Conservation (phyloP, 2,888 invertebrate genomes). For the Trissolcus japonicus region DNA sequence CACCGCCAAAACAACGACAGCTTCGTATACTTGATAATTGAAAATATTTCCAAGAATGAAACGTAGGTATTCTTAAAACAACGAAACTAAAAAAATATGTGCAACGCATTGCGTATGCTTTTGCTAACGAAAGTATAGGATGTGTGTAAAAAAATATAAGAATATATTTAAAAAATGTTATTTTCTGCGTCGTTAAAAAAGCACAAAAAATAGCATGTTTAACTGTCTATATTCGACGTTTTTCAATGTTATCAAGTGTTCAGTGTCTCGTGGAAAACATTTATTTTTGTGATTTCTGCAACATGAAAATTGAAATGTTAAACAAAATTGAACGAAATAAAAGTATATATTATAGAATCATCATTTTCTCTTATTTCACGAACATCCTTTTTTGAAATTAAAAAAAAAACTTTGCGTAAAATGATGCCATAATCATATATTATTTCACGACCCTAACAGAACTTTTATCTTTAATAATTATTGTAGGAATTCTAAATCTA, state of each 20-base stretch:
- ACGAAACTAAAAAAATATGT: conserved; percentile 23
- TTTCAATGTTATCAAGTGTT: conserved; percentile 29
- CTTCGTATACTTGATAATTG: too few relatives aligned
- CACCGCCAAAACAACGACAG: too few relatives aligned
- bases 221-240: conserved; percentile 25
- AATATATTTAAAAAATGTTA: conserved; percentile 9
- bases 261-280: conserved; percentile 21
- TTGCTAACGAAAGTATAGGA: conserved; percentile 40
- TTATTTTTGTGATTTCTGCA: conserved; percentile 36
- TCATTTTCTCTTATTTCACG: neutral
- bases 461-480: too few relatives aligned
- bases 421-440: too few relatives aligned
- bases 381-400: neutral
- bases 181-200: conserved; percentile 7
- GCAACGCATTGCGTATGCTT: conserved; percentile 27
- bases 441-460: too few relatives aligned
- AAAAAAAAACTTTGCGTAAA: too few relatives aligned
- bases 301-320: conserved; percentile 21
- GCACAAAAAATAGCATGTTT: conserved; percentile 19
- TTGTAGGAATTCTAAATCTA: too few relatives aligned
- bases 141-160: conserved; percentile 10
- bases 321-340: conserved; percentile 15
- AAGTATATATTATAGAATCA: conserved; percentile 5
- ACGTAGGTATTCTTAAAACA: conserved; percentile 24
- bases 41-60: conserved; percentile 15